Percentiles rank a stretch among this genome's conserved stretches.
Conservation (phyloP, 2,888 invertebrate species). For the Meteorus colon region DNA sequence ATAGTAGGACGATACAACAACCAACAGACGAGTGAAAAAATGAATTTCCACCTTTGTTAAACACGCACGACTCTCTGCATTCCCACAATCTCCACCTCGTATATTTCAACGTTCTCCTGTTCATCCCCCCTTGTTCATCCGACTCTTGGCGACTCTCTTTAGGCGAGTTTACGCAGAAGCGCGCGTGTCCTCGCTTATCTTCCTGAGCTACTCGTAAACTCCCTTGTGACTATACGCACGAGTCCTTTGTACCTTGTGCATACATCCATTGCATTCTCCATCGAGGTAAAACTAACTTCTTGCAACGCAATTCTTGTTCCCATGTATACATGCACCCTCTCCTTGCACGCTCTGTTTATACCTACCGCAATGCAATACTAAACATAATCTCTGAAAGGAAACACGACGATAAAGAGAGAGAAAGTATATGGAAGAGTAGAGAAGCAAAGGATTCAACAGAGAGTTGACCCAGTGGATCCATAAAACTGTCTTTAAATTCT, state of each 20-base stretch:
- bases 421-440: not conserved
- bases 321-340: slow-evolving; percentile 28
- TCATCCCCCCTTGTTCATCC: slow-evolving; percentile 7
- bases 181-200: slow-evolving; percentile 46
- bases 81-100: slow-evolving; percentile 14
- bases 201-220: slow-evolving; percentile 46
- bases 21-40: slow-evolving; percentile 1
- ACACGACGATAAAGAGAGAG: not conserved
- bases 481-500: slow-evolving; percentile 30
- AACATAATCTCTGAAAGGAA: not conserved
- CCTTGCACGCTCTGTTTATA: slow-evolving; percentile 7
- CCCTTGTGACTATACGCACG: slow-evolving; percentile 28
- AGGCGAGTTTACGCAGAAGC: slow-evolving; percentile 33
- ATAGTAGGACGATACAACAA: slow-evolving; percentile 3
- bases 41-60: slow-evolving; percentile 37
- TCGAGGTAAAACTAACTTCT: slow-evolving; percentile 34
- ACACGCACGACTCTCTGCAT: slow-evolving; percentile 34
- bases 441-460: not conserved
- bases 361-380: slow-evolving; percentile 27
- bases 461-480: slow-evolving; percentile 27
- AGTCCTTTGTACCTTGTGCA: slow-evolving; percentile 22
- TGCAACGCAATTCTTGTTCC: slow-evolving; percentile 21
- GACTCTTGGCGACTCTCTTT: slow-evolving; percentile 18
- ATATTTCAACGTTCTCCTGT: not conserved
- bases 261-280: slow-evolving; percentile 39